Percentiles rank a stretch among this genome's conserved stretches.
Evolutionary conservation across 2,113 vertebrate genomes (phyloP).

Genomic region (Cnemophilus loriae): DNA sequence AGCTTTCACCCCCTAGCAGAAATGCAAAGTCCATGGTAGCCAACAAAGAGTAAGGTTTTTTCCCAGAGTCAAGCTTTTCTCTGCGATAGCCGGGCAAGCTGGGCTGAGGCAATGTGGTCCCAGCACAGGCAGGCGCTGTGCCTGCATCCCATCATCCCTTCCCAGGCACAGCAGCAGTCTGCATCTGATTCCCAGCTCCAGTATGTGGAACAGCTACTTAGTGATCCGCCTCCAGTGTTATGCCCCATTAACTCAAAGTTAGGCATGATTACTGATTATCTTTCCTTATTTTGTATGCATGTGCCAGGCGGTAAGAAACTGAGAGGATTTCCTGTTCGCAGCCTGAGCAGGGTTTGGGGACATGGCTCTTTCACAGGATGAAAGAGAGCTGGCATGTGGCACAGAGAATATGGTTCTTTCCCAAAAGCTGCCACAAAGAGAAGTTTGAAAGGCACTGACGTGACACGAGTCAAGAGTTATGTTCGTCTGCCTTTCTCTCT

Average conservation of each 20-base stretch:
- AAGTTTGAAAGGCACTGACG: conserved; percentile 51
- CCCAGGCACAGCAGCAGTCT: not conserved
- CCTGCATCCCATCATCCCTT: not conserved
- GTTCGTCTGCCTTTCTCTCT: conserved; percentile 29
- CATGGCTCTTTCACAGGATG: not conserved
- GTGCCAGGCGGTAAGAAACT: not conserved
- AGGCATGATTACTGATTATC: conserved; percentile 37
- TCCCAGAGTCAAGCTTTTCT: not conserved
- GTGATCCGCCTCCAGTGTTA: conserved; percentile 6
- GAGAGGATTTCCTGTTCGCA: not conserved
- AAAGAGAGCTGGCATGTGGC: conserved; percentile 22
- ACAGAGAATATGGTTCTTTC: not conserved
- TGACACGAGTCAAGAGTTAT: conserved; percentile 56
- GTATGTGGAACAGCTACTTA: not conserved
- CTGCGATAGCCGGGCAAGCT: not conserved
- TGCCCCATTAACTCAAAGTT: conserved; percentile 61
- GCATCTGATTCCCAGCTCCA: not conserved
- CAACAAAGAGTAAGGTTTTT: not conserved
- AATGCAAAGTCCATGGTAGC: not conserved
- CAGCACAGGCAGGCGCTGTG: not conserved
- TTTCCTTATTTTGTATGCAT: conserved; percentile 48
- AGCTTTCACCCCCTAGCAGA: not conserved
- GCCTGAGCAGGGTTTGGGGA: not conserved
- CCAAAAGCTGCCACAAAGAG: conserved; percentile 8
- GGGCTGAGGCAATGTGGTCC: not conserved